Evolutionary conservation across 2,888 invertebrate genomes (phyloP).

Genomic region (Eugnorisma glareosa): DNA sequence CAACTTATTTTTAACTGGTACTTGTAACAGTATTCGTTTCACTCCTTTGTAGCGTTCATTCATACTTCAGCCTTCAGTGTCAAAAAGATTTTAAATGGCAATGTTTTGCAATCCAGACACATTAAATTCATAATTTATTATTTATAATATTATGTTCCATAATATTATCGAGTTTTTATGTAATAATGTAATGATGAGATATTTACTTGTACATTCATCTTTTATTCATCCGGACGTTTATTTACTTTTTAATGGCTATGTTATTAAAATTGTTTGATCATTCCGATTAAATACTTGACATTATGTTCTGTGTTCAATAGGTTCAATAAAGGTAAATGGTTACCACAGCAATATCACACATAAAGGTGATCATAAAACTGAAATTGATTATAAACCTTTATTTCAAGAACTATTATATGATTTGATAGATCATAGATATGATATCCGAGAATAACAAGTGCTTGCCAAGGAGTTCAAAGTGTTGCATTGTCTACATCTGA

Average conservation of each 20-base stretch:
- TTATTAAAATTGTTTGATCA: constrained; percentile 44
- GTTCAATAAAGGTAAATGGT: constrained; percentile 7
- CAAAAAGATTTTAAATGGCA: constrained; percentile 44
- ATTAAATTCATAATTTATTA: constrained; percentile 46
- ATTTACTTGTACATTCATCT: constrained; percentile 32
- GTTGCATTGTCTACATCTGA: constrained; percentile 43
- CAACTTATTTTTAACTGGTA: constrained; percentile 19
- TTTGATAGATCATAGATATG: constrained; percentile 17
- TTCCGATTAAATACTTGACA: constrained; percentile 32
- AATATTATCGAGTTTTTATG: constrained; percentile 36
- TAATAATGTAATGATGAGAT: constrained; percentile 25
- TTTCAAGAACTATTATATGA: neutral
- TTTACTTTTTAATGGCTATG: constrained; percentile 51
- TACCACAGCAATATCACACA: constrained; percentile 13
- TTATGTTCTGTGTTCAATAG: constrained; percentile 21
- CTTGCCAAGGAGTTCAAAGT: constrained; percentile 50
- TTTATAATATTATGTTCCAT: constrained; percentile 34
- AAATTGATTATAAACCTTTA: constrained; percentile 16
- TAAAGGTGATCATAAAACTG: constrained; percentile 30
- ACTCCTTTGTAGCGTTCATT: constrained; percentile 50
- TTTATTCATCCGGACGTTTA: constrained; percentile 53
- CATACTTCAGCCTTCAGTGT: constrained; percentile 42
- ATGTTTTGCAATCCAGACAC: constrained; percentile 39
- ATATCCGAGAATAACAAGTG: constrained; percentile 34
- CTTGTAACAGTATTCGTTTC: constrained; percentile 17